Conservation (phyloP, 2,113 vertebrate genomes). For the Smithornis capensis region DNA sequence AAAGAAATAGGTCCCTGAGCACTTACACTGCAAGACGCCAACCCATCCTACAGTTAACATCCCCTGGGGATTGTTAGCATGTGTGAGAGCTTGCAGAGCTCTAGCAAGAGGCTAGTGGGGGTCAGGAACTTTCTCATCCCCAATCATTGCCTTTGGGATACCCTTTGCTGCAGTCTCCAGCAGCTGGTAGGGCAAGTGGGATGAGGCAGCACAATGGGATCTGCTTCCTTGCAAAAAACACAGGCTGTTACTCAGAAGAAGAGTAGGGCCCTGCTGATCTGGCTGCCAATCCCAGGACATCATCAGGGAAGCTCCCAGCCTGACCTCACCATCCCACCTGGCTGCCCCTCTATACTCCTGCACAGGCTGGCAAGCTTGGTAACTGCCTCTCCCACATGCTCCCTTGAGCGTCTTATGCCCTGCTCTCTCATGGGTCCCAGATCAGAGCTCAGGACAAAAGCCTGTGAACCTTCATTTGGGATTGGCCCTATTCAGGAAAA, state of each 20-base stretch:
- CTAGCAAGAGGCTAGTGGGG: not conserved
- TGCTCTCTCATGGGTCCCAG: not conserved
- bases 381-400: fast-evolving
- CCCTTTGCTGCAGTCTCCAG: not conserved
- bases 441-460: not conserved
- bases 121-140: not conserved
- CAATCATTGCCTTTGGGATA: not conserved
- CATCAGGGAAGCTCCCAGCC: not conserved
- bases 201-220: not conserved
- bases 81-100: not conserved
- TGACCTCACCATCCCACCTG: fast-evolving
- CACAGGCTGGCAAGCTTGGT: not conserved
- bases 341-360: not conserved
- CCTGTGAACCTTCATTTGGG: not conserved
- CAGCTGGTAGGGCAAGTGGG: fast-evolving
- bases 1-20: not conserved
- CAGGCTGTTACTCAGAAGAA: not conserved
- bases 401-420: not conserved
- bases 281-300: not conserved
- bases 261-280: not conserved
- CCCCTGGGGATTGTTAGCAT: not conserved
- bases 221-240: not conserved
- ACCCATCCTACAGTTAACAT: not conserved
- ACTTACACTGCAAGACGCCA: not conserved
- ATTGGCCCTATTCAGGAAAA: not conserved